These are phyloP conservation scores for Metellina segmentata DNA, from an alignment of 2,888 invertebrate species.

Conservation along the genomic window DNA sequence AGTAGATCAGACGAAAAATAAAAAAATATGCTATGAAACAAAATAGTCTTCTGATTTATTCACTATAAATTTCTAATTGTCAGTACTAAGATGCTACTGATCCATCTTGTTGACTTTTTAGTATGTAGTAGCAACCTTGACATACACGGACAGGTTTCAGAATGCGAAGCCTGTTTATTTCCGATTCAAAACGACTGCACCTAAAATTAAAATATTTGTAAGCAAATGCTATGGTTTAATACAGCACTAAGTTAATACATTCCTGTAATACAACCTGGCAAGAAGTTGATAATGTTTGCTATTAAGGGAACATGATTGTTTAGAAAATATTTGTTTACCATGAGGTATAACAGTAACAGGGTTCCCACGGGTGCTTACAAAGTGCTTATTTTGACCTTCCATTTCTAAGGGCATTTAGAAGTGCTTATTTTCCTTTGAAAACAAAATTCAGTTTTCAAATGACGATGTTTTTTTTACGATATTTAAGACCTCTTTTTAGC, in stretches of 20 bases:
- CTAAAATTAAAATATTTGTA: conserved; percentile 81
- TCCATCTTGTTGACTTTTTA: conserved; percentile 78
- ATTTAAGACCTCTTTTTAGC: too few relatives aligned
- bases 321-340: too few relatives aligned
- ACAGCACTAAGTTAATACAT: background rate
- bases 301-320: too few relatives aligned
- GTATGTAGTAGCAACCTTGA: conserved; percentile 89
- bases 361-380: too few relatives aligned
- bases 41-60: conserved; percentile 63
- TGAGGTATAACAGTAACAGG: too few relatives aligned
- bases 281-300: too few relatives aligned
- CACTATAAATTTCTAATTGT: conserved; percentile 45
- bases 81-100: conserved; percentile 61
- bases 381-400: too few relatives aligned
- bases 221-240: background rate
- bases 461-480: too few relatives aligned
- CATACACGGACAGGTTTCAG: conserved; percentile 97
- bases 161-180: conserved; percentile 95
- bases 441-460: too few relatives aligned
- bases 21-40: conserved; percentile 76
- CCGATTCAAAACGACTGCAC: conserved; percentile 97
- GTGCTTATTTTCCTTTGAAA: too few relatives aligned
- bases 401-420: too few relatives aligned
- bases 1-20: conserved; percentile 55
- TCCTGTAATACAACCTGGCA: too few relatives aligned